phyloP scores from a whole-genome alignment of 2,797 vertebrate genomes.

The Pristis pectinata region DNA sequence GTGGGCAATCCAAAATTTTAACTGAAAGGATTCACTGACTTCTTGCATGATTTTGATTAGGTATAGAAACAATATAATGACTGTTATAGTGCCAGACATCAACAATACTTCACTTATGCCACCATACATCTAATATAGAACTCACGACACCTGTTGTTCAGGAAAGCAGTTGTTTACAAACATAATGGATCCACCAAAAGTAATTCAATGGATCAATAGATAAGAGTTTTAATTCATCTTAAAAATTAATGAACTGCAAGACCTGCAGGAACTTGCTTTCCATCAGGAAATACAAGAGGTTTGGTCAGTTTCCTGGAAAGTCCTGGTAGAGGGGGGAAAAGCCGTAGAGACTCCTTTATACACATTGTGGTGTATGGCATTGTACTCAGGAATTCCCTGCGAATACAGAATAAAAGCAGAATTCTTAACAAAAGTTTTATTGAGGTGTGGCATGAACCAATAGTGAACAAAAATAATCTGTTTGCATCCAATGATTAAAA shows the following conservation, averaged over 20 bases:
- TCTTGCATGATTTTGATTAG: neutral
- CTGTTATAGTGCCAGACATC: neutral
- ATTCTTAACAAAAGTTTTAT: neutral
- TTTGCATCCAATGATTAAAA: neutral
- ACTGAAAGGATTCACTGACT: neutral
- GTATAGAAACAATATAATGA: neutral
- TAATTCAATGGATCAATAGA: neutral
- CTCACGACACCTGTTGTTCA: neutral
- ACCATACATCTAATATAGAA: neutral
- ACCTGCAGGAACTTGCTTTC: constrained; percentile 76
- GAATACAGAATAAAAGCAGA: neutral
- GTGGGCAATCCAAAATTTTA: neutral
- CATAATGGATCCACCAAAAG: neutral
- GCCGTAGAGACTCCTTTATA: constrained; percentile 79
- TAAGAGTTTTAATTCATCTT: neutral
- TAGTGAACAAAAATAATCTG: neutral
- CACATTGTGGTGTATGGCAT: constrained; percentile 85
- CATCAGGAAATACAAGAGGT: constrained; percentile 75
- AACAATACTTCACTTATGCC: neutral
- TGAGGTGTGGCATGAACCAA: neutral
- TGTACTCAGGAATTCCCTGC: constrained; percentile 77
- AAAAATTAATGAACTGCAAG: neutral
- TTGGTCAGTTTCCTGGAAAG: constrained; percentile 62
- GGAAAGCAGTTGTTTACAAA: neutral
- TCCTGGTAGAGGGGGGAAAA: constrained; percentile 66